Evolutionary conservation across 2,113 vertebrate genomes (phyloP).

Genomic region (Chloropsis cyanopogon): DNA sequence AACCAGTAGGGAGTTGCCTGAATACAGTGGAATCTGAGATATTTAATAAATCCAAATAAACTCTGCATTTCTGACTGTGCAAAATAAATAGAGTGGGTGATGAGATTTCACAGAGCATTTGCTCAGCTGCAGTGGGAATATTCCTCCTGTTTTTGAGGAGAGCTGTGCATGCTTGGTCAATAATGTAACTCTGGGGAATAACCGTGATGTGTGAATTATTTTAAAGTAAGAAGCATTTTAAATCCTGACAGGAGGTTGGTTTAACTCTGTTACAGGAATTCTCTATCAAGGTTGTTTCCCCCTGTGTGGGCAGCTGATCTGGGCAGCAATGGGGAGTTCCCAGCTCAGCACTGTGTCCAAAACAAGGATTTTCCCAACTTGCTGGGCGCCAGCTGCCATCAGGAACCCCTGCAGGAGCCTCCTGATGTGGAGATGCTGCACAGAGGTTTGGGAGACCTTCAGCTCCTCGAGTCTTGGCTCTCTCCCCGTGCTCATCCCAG

Average conservation of each 20-base stretch:
- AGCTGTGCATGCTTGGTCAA: neutral
- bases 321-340: neutral
- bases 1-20: neutral
- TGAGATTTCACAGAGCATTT: neutral
- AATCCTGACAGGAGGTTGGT: neutral
- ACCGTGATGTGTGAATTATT: accelerated
- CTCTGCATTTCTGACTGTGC: neutral
- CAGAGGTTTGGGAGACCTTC: constrained; percentile 51
- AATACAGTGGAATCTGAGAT: neutral
- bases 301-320: constrained; percentile 41
- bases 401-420: constrained; percentile 4
- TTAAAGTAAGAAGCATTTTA: neutral
- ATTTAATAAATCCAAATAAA: neutral
- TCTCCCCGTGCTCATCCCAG: neutral
- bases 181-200: accelerated
- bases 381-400: neutral
- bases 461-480: constrained; percentile 53
- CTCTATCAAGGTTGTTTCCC: constrained; percentile 66
- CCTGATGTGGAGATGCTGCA: constrained; percentile 31
- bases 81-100: neutral
- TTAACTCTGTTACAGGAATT: constrained; percentile 55
- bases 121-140: neutral
- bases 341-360: neutral
- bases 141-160: neutral
- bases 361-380: neutral